Evolutionary conservation across 2,797 vertebrate genomes (phyloP), one percentile per base, ranked within the genome.

Genomic region (Balearica regulorum): DNA sequence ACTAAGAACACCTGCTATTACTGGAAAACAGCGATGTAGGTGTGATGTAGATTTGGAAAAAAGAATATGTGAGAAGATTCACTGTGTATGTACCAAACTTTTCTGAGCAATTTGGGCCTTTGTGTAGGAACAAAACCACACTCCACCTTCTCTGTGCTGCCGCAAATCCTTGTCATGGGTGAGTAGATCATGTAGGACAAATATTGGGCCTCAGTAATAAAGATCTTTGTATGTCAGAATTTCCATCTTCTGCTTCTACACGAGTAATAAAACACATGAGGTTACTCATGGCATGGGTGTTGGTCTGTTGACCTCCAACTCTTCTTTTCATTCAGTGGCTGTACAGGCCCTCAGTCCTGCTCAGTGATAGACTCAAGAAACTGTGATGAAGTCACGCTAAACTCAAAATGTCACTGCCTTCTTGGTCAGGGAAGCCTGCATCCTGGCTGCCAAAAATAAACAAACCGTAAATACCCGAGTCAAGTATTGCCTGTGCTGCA

Each of bases 221-320:
- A 62, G 35, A 12, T 54, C 6, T 65, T 57, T 46, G 3, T 39
- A 13, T 0, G 3, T 85, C 18, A 51, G 16, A 80, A 70, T 39
- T 83, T 84, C 16, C 4, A 39, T 10, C 10, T 48, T 72, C 46
- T 64, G 39, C 25, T 82, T 73, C 15, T 51, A 22, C 18, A 10
- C 0, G 0, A 64, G 11, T 8, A 81, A n/a, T 39, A 33, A 68
- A 75, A 43, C 19, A 14, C 15, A 8, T 10, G 28, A 71, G 9
- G 9, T 13, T 66, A 9, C 15, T 64, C 26, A 29, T 35, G 10
- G 21, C 10, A 41, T 2, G 2, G n/a, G 0, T n/a, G 18, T 11
- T 64, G 9, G 12, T 70, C 35, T 66, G 0, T 4, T 43, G 21
- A 15, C 20, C 31, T 64, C 20, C 16, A 55, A 6, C 28, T 28